phyloP scores from a whole-genome alignment of 1,140 invertebrate genomes.

The Asobara japonica region DNA sequence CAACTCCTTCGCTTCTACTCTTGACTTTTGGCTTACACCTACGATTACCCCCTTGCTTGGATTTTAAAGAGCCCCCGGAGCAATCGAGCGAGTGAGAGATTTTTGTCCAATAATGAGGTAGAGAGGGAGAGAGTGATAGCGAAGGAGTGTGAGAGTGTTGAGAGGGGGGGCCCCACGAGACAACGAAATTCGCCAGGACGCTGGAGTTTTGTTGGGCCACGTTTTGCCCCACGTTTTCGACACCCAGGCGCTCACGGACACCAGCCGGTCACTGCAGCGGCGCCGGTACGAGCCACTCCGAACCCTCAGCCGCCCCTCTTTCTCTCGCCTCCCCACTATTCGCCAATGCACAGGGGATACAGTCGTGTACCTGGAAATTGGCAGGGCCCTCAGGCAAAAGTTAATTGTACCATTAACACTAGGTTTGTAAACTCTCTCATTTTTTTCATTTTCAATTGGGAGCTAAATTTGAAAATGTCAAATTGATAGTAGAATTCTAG shows the following conservation, averaged over 20 bases:
- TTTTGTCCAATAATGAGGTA: not conserved
- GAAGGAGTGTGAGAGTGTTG: conserved; percentile 2
- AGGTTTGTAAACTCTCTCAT: no score
- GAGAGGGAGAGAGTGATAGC: not conserved
- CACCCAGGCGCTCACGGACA: conserved; percentile 42
- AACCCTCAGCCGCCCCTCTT: conserved; percentile 30
- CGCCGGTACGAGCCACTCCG: conserved; percentile 37
- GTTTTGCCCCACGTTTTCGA: conserved; percentile 40
- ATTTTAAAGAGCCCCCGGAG: not conserved
- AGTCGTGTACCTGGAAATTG: not conserved
- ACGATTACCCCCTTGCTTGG: conserved; percentile 16
- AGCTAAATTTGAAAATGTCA: no score
- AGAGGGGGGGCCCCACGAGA: not conserved
- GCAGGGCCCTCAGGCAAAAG: not conserved
- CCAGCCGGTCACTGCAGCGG: conserved; percentile 52
- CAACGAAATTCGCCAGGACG: conserved; percentile 8
- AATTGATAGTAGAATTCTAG: no score
- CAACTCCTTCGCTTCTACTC: not conserved
- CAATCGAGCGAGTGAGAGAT: not conserved
- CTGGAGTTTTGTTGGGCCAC: not conserved
- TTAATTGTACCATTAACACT: no score
- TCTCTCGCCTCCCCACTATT: conserved; percentile 15
- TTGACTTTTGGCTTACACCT: conserved; percentile 23
- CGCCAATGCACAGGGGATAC: not conserved
- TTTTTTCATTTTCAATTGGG: no score